Conservation (phyloP, 1,140 invertebrate genomes). For the Oncopodura yosiiana region DNA sequence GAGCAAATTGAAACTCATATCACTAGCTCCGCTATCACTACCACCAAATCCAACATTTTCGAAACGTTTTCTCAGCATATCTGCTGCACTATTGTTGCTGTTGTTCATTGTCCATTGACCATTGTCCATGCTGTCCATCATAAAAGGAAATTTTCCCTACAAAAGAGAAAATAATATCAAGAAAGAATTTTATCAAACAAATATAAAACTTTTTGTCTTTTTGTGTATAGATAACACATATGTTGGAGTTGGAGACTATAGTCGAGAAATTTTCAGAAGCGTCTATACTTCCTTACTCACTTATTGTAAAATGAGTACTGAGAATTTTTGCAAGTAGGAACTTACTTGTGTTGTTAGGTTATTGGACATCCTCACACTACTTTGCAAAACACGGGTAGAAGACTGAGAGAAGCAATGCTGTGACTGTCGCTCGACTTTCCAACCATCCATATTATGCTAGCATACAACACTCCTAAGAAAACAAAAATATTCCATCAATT, state of each 20-base stretch:
- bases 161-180: neutral
- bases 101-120: too few relatives aligned
- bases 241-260: too few relatives aligned
- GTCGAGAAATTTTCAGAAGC: too few relatives aligned
- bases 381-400: neutral
- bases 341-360: neutral
- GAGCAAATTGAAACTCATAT: neutral
- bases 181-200: neutral
- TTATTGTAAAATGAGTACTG: neutral
- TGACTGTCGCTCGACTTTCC: neutral
- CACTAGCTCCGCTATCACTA: too few relatives aligned
- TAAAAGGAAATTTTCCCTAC: too few relatives aligned
- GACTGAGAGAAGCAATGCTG: neutral
- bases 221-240: neutral
- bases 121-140: too few relatives aligned
- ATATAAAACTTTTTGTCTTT: neutral
- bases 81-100: too few relatives aligned
- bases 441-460: slow-evolving; percentile 1
- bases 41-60: too few relatives aligned
- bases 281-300: too few relatives aligned
- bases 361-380: neutral
- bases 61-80: too few relatives aligned
- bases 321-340: neutral
- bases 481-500: too few relatives aligned
- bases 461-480: neutral